Base-by-base conservation (phyloP, 1,140 invertebrate species). In the Chironomus striatipennis region DNA sequence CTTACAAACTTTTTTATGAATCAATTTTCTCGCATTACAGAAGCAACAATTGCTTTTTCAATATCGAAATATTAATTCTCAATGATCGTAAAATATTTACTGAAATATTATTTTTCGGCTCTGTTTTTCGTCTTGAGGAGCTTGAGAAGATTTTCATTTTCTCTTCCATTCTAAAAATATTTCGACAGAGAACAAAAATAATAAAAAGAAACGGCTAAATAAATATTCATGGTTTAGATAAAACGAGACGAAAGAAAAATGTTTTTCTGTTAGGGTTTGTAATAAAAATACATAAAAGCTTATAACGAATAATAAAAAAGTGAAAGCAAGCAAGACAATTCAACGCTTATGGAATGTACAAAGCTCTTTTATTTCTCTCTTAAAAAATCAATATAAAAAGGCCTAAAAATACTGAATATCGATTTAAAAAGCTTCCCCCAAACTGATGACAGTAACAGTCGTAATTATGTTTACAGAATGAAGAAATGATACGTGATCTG, bases 401-500 rank as follows among this genome's bases (percentile, higher is more conserved):
- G n/a, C 12, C 47, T 34, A 34, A 34, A 34, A 34, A 34, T 34
- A 34, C 47, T 57, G 47, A 57, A 57, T 57, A 57, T 57, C 47
- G 47, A 57, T 57, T 57, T 57, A 57, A 57, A 57, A 57, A 57
- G 12, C 47, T 34, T 34, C 12, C 47, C 12, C 47, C n/a, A n/a
- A 57, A 57, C n/a, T 57, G 47, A 57, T 57, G 47, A 57, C 47
- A 57, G 47, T 57, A 57, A 57, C 47, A 57, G n/a, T 12, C 12
- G 47, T 57, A 57, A 57, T 57, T 57, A 34, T 34, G 24, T 34
- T 34, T 34, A 34, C 24, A 34, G 24, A 34, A 34, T 34, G 24
- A 57, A 57, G 47, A 57, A n/a, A 57, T n/a, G 47, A 57, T 57
- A 57, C 47, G 47, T 57, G 47, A 12, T 57, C 12, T 57, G 47